Conservation (phyloP, 1,140 invertebrate genomes). For the Bombus fervidus region DNA sequence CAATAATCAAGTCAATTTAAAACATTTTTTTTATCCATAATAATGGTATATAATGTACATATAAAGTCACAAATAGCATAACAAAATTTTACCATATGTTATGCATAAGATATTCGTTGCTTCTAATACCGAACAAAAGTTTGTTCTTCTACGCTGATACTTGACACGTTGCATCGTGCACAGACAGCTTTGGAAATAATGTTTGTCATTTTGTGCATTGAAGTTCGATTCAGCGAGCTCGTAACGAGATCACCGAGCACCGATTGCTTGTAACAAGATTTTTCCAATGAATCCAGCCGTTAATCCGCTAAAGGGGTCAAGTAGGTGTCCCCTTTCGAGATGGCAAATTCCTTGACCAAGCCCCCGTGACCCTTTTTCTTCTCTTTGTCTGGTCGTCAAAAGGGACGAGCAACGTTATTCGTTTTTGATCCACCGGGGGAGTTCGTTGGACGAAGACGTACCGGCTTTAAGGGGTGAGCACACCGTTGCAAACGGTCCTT, state of each 20-base stretch:
- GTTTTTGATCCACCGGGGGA: conserved; percentile 18
- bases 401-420: conserved; percentile 9
- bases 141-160: no score
- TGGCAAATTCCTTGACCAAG: conserved; percentile 26
- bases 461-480: conserved; percentile 12
- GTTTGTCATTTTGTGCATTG: neutral
- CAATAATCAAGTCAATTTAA: no score
- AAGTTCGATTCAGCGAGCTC: neutral
- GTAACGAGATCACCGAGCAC: conserved; percentile 6
- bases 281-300: neutral
- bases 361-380: conserved; percentile 26
- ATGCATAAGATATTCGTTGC: no score
- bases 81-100: no score
- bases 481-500: conserved; percentile 41
- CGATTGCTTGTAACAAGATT: conserved; percentile 6
- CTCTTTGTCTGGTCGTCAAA: conserved; percentile 18
- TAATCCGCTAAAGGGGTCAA: conserved; percentile 43
- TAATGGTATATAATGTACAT: no score
- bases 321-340: conserved; percentile 20
- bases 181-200: neutral
- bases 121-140: no score
- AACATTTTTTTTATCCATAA: no score
- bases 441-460: conserved; percentile 24
- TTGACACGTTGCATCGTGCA: no score
- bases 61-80: no score